Base-by-base conservation (phyloP, 2,888 invertebrate genomes). In the Eristalis intricaria region DNA sequence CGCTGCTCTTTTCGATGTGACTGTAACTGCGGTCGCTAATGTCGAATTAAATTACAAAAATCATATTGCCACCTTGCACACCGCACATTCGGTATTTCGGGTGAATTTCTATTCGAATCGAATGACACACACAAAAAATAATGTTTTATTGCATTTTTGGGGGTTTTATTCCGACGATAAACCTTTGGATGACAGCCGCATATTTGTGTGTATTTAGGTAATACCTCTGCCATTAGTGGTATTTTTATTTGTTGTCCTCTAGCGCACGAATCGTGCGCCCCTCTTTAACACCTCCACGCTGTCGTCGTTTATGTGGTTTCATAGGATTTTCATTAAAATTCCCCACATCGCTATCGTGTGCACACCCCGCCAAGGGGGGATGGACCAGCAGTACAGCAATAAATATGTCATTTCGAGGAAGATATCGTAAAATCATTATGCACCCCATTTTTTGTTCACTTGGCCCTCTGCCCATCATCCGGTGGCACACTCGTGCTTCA, bases 341-440 rank as follows among this genome's bases (percentile, higher is more conserved):
- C 56, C 40, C 61, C 35, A 60, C 60, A 26, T 29, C 60, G 26
- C 3, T 1, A 26, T n/a, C n/a, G n/a, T 1, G 26, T 29, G 60
- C 4, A 8, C 60, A 26, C 60, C 26, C 15, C 13, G 60, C 26
- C 60, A 60, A 61, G 68, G 64, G 64, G 35, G 76, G 4, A 19
- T 50, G 50, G 50, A 50, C 4, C 50, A 38, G 61, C 56, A 61
- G 35, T 86, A 82, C 19, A 58, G 61, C 61, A 65, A 43, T 86
- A 82, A 75, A 86, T 74, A 70, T 82, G 29, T 86, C 86, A 83
- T 83, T 78, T 63, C n/a, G 19, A 58, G 32, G 50, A 23, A 43
- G 68, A 69, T 75, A 78, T 75, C 74, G 63, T 83, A 78, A 86
- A 86, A 82, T 86, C 86, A 78, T 86, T 83, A 78, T 38, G 56